A percentile compares a stretch with the other conserved stretches of the same genome.
Conservation (phyloP, 2,888 invertebrate genomes). For the Dynastes maya region DNA sequence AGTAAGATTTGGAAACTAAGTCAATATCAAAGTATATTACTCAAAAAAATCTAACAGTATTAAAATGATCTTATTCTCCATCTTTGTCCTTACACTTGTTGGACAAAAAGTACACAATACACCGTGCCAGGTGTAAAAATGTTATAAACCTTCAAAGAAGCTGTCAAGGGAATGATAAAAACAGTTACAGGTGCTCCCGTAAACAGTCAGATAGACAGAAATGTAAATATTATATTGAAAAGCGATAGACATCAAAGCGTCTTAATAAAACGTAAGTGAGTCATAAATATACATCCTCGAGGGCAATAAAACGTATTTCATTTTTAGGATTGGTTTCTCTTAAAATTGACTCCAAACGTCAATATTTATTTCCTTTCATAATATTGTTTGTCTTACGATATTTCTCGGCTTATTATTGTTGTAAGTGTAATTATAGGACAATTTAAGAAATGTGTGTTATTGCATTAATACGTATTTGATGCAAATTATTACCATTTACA, state of each 20-base stretch:
- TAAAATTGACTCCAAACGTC: background rate
- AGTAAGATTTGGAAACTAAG: no score
- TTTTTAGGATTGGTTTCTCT: slow-evolving; percentile 3
- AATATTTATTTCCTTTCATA: background rate
- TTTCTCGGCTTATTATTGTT: no score
- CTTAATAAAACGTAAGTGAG: slow-evolving; percentile 17
- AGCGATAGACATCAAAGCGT: slow-evolving; percentile 21
- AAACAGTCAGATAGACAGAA: slow-evolving; percentile 5
- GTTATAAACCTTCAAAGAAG: background rate
- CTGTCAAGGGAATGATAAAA: background rate
- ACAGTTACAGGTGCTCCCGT: background rate
- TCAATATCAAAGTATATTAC: no score
- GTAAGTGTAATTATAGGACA: background rate
- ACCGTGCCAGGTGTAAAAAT: no score
- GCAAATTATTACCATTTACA: no score
- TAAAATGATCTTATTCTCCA: no score
- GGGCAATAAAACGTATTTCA: slow-evolving; percentile 34
- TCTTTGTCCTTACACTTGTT: no score
- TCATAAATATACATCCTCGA: slow-evolving; percentile 12
- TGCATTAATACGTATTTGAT: no score
- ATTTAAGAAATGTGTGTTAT: no score
- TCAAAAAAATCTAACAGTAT: no score
- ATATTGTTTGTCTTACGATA: background rate
- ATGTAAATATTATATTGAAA: slow-evolving; percentile 8
- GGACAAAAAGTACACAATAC: no score